Base-by-base conservation (phyloP, 2,797 vertebrate species). In the Atherinosoma microstoma region DNA sequence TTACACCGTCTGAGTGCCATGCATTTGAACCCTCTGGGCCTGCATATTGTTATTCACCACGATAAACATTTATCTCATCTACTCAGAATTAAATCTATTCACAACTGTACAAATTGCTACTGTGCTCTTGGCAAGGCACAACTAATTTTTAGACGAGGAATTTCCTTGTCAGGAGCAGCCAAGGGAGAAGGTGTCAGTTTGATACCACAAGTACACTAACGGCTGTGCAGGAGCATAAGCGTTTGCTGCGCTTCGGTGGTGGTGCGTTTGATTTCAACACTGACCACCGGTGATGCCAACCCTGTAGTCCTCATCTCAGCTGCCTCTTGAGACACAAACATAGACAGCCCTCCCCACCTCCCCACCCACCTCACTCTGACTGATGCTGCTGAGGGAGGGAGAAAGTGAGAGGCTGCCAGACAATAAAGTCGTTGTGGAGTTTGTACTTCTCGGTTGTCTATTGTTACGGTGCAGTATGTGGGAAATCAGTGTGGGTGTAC, bases 111-210 rank as follows among this genome's bases (percentile, higher is more conserved):
- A 94, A 93, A 93, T 92, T 90, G 87, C 90, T 13, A 45, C 78
- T 58, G 69, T 63, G 84, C 83, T 92, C 82, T 78, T 79, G 84
- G 86, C 87, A 74, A 88, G 79, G 78, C 83, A 66, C 78, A 59
- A 87, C 90, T 68, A 91, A 91, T 93, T 89, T 91, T 88, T 77
- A 82, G 86, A 92, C 58, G 81, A 89, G 88, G 78, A 91, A 89
- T 88, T 86, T 91, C 87, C 89, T 91, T 93, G 92, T 93, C 92
- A 92, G 91, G 88, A 89, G 90, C 92, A 93, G 92, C 92, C 93
- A 84, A 90, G 92, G 93, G 92, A 93, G 87, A 90, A 93, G 85
- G 89, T 92, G 92, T 94, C 91, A 92, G 87, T 92, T 90, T 91
- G 92, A 93, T 87, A 78, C 76, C 83, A 69, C 70, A 35, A 75